Evolutionary conservation across 2,797 vertebrate species (phyloP).

Genomic region (Xenopus petersii): DNA sequence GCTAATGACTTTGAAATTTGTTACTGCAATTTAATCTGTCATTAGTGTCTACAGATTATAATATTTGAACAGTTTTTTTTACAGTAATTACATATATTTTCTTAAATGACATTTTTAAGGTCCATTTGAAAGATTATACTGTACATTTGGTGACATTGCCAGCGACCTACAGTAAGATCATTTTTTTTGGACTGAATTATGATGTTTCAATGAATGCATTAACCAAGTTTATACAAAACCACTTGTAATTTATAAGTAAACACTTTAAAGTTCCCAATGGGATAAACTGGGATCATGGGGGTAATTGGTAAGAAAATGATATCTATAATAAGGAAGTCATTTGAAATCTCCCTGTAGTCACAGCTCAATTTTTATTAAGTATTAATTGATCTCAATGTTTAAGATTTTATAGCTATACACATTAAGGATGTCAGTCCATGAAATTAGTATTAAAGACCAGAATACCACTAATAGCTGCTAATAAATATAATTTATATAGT

Average conservation of each 20-base stretch:
- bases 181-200: not conserved
- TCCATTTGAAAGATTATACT: not conserved
- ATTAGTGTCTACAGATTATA: too few relatives aligned
- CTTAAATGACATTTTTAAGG: too few relatives aligned
- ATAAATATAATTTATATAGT: not conserved
- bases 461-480: slow-evolving; percentile 8
- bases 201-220: not conserved
- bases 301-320: slow-evolving; percentile 36
- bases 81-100: too few relatives aligned
- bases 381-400: slow-evolving; percentile 44
- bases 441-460: slow-evolving; percentile 18
- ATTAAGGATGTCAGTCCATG: slow-evolving; percentile 31
- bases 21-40: too few relatives aligned
- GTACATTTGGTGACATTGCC: not conserved
- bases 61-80: too few relatives aligned
- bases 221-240: slow-evolving; percentile 1
- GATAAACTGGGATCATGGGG: slow-evolving; percentile 23
- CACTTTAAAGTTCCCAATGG: slow-evolving; percentile 14
- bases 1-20: too few relatives aligned
- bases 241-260: slow-evolving; percentile 8
- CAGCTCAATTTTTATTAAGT: slow-evolving; percentile 45
- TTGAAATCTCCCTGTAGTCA: slow-evolving; percentile 41
- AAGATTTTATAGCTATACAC: slow-evolving; percentile 39
- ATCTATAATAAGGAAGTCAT: slow-evolving; percentile 28
- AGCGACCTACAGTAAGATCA: not conserved